These are phyloP conservation scores for Hemicrepidius hirtus DNA, from an alignment of 2,888 invertebrate species.

Conservation along the genomic window DNA sequence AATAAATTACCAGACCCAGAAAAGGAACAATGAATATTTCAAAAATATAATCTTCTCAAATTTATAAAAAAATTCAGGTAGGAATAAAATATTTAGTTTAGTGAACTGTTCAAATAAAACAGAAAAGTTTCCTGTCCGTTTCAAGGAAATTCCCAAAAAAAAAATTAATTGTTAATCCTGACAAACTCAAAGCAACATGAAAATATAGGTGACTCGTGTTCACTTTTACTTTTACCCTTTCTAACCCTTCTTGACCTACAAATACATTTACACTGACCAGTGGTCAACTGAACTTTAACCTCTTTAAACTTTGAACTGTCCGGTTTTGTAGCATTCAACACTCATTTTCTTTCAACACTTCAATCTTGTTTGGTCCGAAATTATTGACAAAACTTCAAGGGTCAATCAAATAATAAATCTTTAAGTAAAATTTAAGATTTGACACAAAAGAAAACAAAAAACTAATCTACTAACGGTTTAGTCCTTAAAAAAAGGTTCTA, in stretches of 20 bases:
- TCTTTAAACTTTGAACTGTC: constrained; percentile 34
- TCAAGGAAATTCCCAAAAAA: too few relatives aligned
- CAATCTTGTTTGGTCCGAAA: background rate
- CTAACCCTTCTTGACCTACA: constrained; percentile 24
- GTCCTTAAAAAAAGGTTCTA: constrained; percentile 32
- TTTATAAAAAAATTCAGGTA: too few relatives aligned
- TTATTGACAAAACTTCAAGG: background rate
- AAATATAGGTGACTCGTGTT: constrained; percentile 7
- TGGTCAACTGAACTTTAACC: constrained; percentile 53
- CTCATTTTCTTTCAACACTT: constrained; percentile 9
- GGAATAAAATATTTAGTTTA: too few relatives aligned
- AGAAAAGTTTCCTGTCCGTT: too few relatives aligned
- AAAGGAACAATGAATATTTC: too few relatives aligned
- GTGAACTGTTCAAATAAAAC: too few relatives aligned
- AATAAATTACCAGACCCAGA: too few relatives aligned
- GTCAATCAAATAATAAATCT: too few relatives aligned
- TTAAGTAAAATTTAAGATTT: background rate
- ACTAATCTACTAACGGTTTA: constrained; percentile 47
- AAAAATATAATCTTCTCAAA: too few relatives aligned
- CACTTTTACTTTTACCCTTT: constrained; percentile 27
- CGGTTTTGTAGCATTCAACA: constrained; percentile 32
- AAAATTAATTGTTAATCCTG: too few relatives aligned
- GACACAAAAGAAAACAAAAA: constrained; percentile 16
- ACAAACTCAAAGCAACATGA: background rate
- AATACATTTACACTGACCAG: constrained; percentile 42